Evolutionary conservation across 2,113 vertebrate species (phyloP).

Genomic region (Leiothrix lutea): DNA sequence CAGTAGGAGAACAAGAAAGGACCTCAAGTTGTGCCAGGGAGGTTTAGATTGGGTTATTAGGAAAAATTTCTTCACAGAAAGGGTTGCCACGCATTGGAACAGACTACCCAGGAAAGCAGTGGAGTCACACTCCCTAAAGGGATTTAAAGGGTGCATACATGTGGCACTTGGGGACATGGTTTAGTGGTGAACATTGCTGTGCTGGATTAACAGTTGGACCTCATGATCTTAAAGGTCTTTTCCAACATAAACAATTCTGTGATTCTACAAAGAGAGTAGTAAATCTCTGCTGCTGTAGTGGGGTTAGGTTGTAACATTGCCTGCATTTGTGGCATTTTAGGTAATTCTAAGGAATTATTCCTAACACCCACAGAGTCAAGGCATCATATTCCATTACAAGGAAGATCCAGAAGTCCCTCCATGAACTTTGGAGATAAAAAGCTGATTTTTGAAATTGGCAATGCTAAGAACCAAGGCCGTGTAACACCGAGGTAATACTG

Average conservation of each 20-base stretch:
- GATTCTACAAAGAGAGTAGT: not conserved
- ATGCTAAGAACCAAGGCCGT: not conserved
- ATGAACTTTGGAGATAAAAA: not conserved
- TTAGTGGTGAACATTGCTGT: not conserved
- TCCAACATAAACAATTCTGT: not conserved
- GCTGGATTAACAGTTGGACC: not conserved
- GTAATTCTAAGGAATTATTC: not conserved
- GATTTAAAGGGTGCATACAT: not conserved
- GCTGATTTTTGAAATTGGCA: not conserved
- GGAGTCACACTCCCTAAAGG: not conserved
- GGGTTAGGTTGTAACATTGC: not conserved
- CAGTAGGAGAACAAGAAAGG: not conserved
- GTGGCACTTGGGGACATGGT: not conserved
- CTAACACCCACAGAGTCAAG: not conserved
- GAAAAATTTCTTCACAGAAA: not conserved
- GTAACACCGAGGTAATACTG: not conserved
- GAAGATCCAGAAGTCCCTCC: not conserved
- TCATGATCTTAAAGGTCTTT: not conserved
- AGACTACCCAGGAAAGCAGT: not conserved
- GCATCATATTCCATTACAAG: not conserved
- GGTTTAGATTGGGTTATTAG: not conserved
- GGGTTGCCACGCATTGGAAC: accelerated
- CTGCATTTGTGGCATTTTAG: not conserved
- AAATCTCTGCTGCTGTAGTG: not conserved
- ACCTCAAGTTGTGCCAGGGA: not conserved